These are phyloP conservation scores for Camponotus fellah DNA, from an alignment of 2,888 invertebrate species.

Conservation along the genomic window DNA sequence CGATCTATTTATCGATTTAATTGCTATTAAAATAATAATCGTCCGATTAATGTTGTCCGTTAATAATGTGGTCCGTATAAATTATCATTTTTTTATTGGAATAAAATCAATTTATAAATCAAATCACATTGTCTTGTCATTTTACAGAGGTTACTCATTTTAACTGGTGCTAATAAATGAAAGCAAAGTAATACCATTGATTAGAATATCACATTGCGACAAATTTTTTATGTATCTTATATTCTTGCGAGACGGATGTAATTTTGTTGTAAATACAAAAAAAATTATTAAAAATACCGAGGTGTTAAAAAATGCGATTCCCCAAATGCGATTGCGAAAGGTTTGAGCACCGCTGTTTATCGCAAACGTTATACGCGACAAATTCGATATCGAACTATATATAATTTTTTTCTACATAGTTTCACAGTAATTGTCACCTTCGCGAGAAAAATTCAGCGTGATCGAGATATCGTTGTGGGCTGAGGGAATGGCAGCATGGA, in stretches of 20 bases:
- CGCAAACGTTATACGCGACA: background rate
- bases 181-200: background rate
- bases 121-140: background rate
- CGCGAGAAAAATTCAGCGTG: background rate
- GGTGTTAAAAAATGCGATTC: background rate
- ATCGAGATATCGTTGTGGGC: background rate
- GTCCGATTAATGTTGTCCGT: background rate
- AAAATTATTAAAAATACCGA: too few species aligned
- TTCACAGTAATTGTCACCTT: background rate
- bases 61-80: background rate
- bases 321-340: background rate
- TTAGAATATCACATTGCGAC: background rate
- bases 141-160: background rate
- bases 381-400: background rate
- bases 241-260: background rate
- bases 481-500: conserved; percentile 13
- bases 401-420: too few species aligned
- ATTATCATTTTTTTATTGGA: background rate
- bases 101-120: background rate
- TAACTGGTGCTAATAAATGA: background rate
- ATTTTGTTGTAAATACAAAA: background rate
- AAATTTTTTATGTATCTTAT: background rate
- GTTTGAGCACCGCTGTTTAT: conserved; percentile 6
- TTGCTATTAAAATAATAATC: too few species aligned
- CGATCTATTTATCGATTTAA: background rate